A percentile compares a stretch with the other conserved stretches of the same genome.
These are phyloP conservation scores for Gambusia yucatana DNA, from an alignment of 2,797 vertebrate species.

Conservation along the genomic window DNA sequence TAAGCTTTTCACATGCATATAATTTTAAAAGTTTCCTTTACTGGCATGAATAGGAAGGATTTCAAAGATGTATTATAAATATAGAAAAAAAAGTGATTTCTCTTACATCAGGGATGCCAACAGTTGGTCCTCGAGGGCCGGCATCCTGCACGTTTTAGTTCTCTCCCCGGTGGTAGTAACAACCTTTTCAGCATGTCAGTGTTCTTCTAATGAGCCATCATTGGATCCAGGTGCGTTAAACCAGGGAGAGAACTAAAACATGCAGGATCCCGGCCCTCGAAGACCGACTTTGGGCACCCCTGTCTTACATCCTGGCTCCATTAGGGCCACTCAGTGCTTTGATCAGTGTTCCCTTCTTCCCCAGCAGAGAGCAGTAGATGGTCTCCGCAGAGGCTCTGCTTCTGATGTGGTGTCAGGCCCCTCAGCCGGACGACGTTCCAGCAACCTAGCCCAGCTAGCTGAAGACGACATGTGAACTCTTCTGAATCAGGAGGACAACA, in stretches of 20 bases:
- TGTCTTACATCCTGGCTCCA: background rate
- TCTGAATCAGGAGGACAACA: constrained; percentile 50
- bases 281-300: too few relatives aligned
- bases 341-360: constrained; percentile 45
- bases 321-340: background rate
- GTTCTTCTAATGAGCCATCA: too few relatives aligned
- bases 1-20: background rate
- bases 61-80: background rate
- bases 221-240: too few relatives aligned
- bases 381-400: constrained; percentile 65
- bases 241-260: too few relatives aligned
- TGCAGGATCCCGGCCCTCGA: too few relatives aligned
- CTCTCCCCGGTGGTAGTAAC: too few relatives aligned
- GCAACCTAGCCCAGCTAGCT: constrained; percentile 87
- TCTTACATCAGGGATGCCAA: too few relatives aligned
- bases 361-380: constrained; percentile 80
- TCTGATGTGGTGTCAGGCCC: constrained; percentile 68
- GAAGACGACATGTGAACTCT: constrained; percentile 89
- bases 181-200: too few relatives aligned
- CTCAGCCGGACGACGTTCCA: constrained; percentile 75
- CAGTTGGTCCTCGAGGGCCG: too few relatives aligned
- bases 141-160: too few relatives aligned
- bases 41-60: too few relatives aligned
- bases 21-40: background rate
- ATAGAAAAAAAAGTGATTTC: background rate